Base-by-base conservation (phyloP, 2,797 vertebrate species). In the Phataginus tetradactyla region DNA sequence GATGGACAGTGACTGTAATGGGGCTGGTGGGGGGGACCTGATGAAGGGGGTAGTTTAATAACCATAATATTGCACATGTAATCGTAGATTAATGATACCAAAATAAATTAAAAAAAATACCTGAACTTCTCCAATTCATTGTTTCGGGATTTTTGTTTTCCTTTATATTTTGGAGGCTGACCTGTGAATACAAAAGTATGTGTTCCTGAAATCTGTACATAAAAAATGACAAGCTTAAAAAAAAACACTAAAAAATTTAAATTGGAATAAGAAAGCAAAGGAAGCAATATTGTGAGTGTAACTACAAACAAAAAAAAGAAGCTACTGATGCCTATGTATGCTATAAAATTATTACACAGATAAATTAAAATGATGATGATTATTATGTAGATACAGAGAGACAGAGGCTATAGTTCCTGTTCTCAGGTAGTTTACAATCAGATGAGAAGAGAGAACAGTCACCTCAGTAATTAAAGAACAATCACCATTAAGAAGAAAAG, bases 151-250 rank as follows among this genome's bases (percentile, higher is more conserved):
- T 97, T 98, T 61, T 90, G 53, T 92, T 78, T 98, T 95, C 92
- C 97, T 98, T 97, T 98, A 85, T 96, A 97, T 92, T 97, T 98
- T 94, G 97, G 84, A 93, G 95, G 97, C 74, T 97, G 97, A 91
- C 96, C 98, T 99, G 94, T 20, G 66, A 96, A 98, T 0, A 71
- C 42, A 88, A 96, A 92, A 95, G 63, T 93, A 87, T 97, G 98
- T 78, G 51, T 93, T 97, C 37, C 61, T 95, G 39, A 97, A 96
- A 94, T 77, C 34, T 57, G 27, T 68, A 86, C 42, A 86, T 63
- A 93, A 84, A 75, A 83, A 61, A 57, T 64, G 72, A 23, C 1
- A 91, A 68, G 29, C 68, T 8, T 78, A 14, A 84, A 59, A 92
- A n/a, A 86, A 88, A 92, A 45, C 15, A 81, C n/a, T 49, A 53